Base-by-base conservation (phyloP, 2,888 invertebrate genomes). In the Smittia aterrima region DNA sequence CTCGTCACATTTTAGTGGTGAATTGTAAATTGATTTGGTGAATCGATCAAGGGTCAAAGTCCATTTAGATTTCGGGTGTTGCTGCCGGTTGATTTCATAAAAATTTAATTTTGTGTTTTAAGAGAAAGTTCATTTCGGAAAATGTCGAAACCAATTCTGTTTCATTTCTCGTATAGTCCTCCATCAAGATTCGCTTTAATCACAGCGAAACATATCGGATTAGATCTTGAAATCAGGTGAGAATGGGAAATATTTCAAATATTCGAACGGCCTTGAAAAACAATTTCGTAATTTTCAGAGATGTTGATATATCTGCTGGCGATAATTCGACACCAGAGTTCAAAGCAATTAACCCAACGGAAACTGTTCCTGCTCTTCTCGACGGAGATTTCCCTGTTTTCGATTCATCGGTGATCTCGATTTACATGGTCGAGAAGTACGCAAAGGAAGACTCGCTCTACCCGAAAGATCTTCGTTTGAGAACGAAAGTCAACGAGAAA, bases 361-460 rank as follows among this genome's bases (percentile, higher is more conserved):
- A 83, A 75, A 82, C 83, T 1, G 78, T 86, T 13, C 86, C 87
- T 13, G 82, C 84, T 1, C 78, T 87, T 18, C 74, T 75, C 18
- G 81, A 84, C 74, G 82, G 84, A 75, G 85, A 84, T 32, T 84
- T 84, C 76, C 77, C 80, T 82, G n/a, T 85, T 47, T 79, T 78
- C 76, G 79, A 80, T n/a, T 66, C 66, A 24, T 22, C 27, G 13
- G 84, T 86, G 0, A 87, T 87, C 73, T 80, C 81, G 53, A 77
- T 79, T n/a, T 87, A 86, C 78, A 79, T 88, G 75, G 84, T 83
- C 0, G 83, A 83, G 62, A 86, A 86, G 78, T 88, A 87, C 77
- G 85, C 82, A 0, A 82, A 84, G 75, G 79, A 84, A 76, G 85
- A 86, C 71, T 77, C 81, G 0, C 79, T 88, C 13, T 89, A 87